Percentiles rank a stretch among this genome's conserved stretches.
Conservation (phyloP, 64 coral and sea anemone species). For the Pachyseris speciosa region DNA sequence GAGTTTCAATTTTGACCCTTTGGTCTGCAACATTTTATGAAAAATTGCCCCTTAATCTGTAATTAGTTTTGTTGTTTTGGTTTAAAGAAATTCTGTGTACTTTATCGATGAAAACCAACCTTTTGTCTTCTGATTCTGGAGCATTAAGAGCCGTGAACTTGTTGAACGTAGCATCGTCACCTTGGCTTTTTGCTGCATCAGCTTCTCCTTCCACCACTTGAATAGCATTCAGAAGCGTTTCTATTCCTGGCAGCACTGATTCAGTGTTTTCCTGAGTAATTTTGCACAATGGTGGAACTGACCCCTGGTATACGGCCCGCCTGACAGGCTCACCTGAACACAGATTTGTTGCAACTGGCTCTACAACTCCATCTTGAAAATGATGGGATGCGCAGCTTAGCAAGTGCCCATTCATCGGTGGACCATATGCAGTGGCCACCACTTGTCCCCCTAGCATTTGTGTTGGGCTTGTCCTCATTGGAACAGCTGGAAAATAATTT, state of each 20-base stretch:
- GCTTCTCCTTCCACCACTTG: slow-evolving; percentile 28
- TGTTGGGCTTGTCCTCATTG: background rate
- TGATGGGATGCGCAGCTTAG: background rate
- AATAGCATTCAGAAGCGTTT: slow-evolving; percentile 35
- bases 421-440: background rate
- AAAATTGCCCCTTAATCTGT: no score
- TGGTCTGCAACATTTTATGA: no score
- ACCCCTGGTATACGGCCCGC: background rate
- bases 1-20: no score
- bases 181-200: background rate
- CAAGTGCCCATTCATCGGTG: background rate
- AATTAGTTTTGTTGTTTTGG: no score
- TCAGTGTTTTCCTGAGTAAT: slow-evolving; percentile 10
- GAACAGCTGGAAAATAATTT: background rate
- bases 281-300: background rate
- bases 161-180: background rate
- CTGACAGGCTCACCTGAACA: background rate
- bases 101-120: background rate
- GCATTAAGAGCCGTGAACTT: background rate
- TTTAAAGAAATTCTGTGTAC: no score
- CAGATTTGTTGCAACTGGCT: background rate
- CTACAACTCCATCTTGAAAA: background rate
- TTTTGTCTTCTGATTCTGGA: background rate
- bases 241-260: slow-evolving; percentile 21
- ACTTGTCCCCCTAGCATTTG: background rate